These are phyloP conservation scores for Hecatera dysodea DNA, from an alignment of 2,888 invertebrate species.

Conservation along the genomic window DNA sequence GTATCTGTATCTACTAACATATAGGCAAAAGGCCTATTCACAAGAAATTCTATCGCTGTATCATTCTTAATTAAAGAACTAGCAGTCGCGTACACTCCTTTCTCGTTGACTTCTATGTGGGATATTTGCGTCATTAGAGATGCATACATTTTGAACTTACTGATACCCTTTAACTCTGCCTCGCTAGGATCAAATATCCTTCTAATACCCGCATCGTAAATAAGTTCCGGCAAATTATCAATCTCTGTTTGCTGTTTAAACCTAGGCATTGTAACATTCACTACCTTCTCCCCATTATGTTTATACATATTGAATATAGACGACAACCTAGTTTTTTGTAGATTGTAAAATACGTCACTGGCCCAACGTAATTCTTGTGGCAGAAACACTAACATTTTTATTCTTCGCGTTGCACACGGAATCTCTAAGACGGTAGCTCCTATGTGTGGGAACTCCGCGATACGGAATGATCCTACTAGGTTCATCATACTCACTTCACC, in stretches of 20 bases:
- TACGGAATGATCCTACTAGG: constrained; percentile 74
- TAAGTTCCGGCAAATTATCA: constrained; percentile 77
- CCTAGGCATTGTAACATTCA: constrained; percentile 78
- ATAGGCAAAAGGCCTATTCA: constrained; percentile 78
- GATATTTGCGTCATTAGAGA: constrained; percentile 79
- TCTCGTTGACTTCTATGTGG: constrained; percentile 78
- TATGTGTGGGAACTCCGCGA: constrained; percentile 70
- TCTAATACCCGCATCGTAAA: constrained; percentile 81
- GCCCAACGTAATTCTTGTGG: constrained; percentile 68
- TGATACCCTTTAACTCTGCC: constrained; percentile 77
- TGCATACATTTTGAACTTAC: constrained; percentile 73
- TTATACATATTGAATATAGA: constrained; percentile 76
- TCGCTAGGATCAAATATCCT: constrained; percentile 77
- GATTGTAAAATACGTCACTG: constrained; percentile 74
- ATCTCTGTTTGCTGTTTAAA: constrained; percentile 76
- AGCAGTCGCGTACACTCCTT: constrained; percentile 71
- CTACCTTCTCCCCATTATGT: constrained; percentile 62
- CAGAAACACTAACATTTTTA: constrained; percentile 79
- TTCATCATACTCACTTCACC: constrained; percentile 82
- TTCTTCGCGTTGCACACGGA: constrained; percentile 68
- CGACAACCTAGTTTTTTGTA: constrained; percentile 73
- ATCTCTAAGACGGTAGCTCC: constrained; percentile 78
- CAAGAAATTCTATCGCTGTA: constrained; percentile 70
- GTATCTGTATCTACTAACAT: constrained; percentile 78
- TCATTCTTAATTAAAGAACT: constrained; percentile 65